Evolutionary conservation across 2,113 vertebrate species (phyloP), one percentile per base, ranked within the genome.

Genomic region (Pundamilia nyererei): DNA sequence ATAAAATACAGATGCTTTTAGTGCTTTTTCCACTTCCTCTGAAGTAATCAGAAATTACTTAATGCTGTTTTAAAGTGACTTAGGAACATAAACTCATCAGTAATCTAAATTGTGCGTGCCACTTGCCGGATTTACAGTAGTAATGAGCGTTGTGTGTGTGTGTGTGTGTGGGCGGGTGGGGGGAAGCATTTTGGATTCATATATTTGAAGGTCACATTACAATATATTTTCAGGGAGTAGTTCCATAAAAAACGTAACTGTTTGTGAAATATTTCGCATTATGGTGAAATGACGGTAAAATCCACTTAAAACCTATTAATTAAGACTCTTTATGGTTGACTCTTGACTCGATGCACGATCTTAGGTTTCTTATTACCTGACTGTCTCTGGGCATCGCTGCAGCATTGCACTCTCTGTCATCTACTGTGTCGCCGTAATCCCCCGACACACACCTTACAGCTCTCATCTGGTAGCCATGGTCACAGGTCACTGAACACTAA

Each of bases 401-500:
- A 79, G 96, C 96, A 10, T 94, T 97, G 90, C 98, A 99, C 56
- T 97, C 96, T 65, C 96, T 91, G 89, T 98, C 97, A 29, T 96
- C 95, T 80, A 97, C 86, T 19, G 96, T 92, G 53, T 95, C 81
- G 1, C 93, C 93, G 2, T 97, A 96, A 5, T 51, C 83, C 33
- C 97, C 97, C 1, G 93, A 96, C 53, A 98, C 95, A 79, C 98
- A 99, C 58, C 95, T 96, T 21, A 99, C 98, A 11, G 97, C 97
- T 65, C 98, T 97, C 91, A 97, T 95, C 94, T 97, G 98, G 94
- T 97, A 97, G 4, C 98, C 98, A 1, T 89, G 97, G 29, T 98
- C 98, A 85, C 98, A 99, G 0, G 97, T 97, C 68, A 97, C 97
- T 8, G 97, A 55, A 90, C 98, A 99, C 98, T 99, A 93, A 75